Percentiles rank a stretch among this genome's conserved stretches.
Evolutionary conservation across 2,888 invertebrate species (phyloP).

Genomic region (Melipona bicolor): DNA sequence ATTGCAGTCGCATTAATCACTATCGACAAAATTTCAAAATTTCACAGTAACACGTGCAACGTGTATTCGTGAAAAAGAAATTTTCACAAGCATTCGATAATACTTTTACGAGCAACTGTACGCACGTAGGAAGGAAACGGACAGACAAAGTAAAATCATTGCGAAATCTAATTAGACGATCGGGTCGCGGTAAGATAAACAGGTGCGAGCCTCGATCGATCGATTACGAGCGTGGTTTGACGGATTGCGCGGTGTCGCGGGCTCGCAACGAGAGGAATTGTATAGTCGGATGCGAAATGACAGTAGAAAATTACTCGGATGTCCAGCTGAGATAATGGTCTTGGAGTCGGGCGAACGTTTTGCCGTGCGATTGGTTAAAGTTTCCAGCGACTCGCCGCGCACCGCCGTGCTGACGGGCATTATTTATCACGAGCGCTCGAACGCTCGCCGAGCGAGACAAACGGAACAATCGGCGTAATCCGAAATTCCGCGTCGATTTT

Average conservation of each 20-base stretch:
- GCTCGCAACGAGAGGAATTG: slow-evolving; percentile 67
- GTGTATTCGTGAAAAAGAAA: no score
- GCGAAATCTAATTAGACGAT: slow-evolving; percentile 38
- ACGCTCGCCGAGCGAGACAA: slow-evolving; percentile 33
- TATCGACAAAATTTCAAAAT: no score
- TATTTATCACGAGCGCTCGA: slow-evolving; percentile 65
- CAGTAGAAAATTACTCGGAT: slow-evolving; percentile 75
- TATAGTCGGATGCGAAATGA: slow-evolving; percentile 74
- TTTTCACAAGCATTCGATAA: no score
- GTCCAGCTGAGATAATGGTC: slow-evolving; percentile 78
- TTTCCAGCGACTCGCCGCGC: slow-evolving; percentile 63
- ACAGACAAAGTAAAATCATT: neutral
- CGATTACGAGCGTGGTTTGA: slow-evolving; percentile 50
- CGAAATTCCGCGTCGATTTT: slow-evolving; percentile 14
- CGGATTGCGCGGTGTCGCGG: slow-evolving; percentile 54
- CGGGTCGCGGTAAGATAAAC: slow-evolving; percentile 47
- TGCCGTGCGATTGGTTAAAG: slow-evolving; percentile 61
- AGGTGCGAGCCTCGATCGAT: slow-evolving; percentile 49
- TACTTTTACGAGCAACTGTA: no score
- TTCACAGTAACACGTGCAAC: neutral
- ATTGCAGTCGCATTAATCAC: no score
- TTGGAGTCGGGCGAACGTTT: slow-evolving; percentile 62
- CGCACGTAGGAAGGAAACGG: neutral
- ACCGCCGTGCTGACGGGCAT: slow-evolving; percentile 65
- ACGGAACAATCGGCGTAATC: slow-evolving; percentile 24